Percentiles rank a stretch among this genome's conserved stretches.
These are phyloP conservation scores for Ophion slaviceki DNA, from an alignment of 2,888 invertebrate genomes.

Conservation along the genomic window DNA sequence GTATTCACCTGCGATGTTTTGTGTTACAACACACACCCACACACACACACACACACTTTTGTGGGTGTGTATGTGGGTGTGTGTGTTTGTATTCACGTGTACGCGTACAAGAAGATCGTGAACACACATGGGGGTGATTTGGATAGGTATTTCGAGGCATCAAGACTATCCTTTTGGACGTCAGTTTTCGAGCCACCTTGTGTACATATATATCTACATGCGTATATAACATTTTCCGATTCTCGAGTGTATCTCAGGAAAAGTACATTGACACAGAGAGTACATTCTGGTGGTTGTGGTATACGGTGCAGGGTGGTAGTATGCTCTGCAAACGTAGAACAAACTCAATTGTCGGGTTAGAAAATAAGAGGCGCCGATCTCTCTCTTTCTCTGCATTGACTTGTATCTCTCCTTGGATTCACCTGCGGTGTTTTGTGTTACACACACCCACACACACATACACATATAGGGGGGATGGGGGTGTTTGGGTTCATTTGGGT, in stretches of 20 bases:
- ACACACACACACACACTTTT: too few species aligned
- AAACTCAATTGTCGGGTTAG: constrained; percentile 63
- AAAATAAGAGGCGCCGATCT: constrained; percentile 54
- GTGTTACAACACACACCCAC: neutral
- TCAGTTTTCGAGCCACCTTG: neutral
- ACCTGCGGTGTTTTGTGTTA: constrained; percentile 38
- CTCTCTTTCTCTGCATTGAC: constrained; percentile 16
- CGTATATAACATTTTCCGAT: constrained; percentile 32
- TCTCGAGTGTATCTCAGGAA: constrained; percentile 46
- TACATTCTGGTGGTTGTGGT: constrained; percentile 35
- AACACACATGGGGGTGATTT: too few species aligned
- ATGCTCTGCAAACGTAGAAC: constrained; percentile 44
- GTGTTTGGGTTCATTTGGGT: neutral
- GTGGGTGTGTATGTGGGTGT: too few species aligned
- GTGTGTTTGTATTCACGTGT: too few species aligned
- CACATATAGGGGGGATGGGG: neutral
- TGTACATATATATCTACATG: constrained; percentile 24
- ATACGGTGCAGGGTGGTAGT: constrained; percentile 33
- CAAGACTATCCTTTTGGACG: neutral
- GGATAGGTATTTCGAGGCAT: neutral
- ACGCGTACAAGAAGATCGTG: too few species aligned
- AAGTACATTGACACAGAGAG: constrained; percentile 46
- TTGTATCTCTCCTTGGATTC: constrained; percentile 23
- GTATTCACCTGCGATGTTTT: constrained; percentile 42
- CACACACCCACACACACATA: neutral